phyloP scores from a whole-genome alignment of 2,888 invertebrate genomes.

The Aromia moschata region DNA sequence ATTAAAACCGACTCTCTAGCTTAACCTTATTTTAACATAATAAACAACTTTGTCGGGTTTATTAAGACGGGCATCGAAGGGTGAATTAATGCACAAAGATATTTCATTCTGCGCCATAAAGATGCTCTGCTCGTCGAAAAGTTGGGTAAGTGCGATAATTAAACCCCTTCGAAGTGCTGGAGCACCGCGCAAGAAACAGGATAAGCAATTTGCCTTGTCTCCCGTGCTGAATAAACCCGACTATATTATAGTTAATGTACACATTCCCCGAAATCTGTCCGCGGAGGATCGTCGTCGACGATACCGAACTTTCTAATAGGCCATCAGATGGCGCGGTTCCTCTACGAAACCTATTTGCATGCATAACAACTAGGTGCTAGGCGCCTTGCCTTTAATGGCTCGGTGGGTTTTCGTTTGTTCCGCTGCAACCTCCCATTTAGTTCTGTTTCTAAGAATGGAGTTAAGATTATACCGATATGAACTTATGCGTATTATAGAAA shows the following conservation, averaged over 20 bases:
- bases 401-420: no score
- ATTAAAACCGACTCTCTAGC: slow-evolving; percentile 21
- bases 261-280: slow-evolving; percentile 3
- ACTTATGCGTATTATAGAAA: no score
- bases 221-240: slow-evolving; percentile 2
- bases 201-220: slow-evolving; percentile 14
- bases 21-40: slow-evolving; percentile 37
- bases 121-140: slow-evolving; percentile 24
- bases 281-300: slow-evolving; percentile 1
- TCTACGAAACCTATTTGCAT: no score
- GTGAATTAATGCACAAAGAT: slow-evolving; percentile 35
- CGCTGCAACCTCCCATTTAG: no score
- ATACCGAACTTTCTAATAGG: not conserved
- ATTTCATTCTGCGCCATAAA: slow-evolving; percentile 33
- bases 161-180: slow-evolving; percentile 16
- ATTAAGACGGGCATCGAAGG: slow-evolving; percentile 33
- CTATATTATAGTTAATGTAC: slow-evolving; percentile 9
- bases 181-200: slow-evolving; percentile 14
- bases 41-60: slow-evolving; percentile 38
- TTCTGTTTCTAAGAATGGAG: no score
- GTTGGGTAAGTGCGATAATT: slow-evolving; percentile 32
- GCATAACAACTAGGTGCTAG: no score
- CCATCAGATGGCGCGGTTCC: no score
- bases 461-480: no score
- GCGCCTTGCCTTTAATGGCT: no score